Percentiles rank a stretch among this genome's conserved stretches.
Conservation (phyloP, 1,140 invertebrate species). For the Gyrodactylus salaris region DNA sequence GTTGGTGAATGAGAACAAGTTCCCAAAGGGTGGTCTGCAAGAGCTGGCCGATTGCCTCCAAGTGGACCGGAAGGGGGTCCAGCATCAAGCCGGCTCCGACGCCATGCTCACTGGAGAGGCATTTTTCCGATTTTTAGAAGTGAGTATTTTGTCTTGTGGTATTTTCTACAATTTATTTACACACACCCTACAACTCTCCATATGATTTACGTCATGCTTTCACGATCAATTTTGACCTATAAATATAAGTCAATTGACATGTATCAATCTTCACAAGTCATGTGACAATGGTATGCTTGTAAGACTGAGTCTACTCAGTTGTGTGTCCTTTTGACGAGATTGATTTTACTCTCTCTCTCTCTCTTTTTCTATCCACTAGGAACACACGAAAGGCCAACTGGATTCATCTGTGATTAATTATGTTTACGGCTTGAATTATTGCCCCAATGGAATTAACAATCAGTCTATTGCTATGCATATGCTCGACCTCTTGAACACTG, state of each 20-base stretch:
- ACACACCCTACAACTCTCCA: too few species aligned
- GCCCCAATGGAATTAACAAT: not conserved
- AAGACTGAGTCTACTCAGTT: too few species aligned
- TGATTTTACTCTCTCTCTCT: not conserved
- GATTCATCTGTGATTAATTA: not conserved
- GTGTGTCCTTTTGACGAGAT: too few species aligned
- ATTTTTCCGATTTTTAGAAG: conserved; percentile 5
- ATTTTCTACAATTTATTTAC: too few species aligned
- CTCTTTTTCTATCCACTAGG: not conserved
- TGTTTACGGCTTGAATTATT: not conserved
- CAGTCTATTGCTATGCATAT: not conserved
- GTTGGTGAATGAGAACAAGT: conserved; percentile 6
- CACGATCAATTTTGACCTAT: too few species aligned
- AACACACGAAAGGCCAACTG: not conserved
- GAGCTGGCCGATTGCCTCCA: conserved; percentile 4
- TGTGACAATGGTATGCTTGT: too few species aligned
- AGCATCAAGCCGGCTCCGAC: conserved; percentile 8
- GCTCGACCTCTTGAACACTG: not conserved
- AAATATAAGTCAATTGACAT: too few species aligned
- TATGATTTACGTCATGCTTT: too few species aligned
- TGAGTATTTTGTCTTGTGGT: not conserved
- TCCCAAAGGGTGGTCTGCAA: conserved; percentile 6
- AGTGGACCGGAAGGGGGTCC: conserved; percentile 5
- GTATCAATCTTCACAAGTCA: too few species aligned
- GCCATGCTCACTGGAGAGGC: conserved; percentile 7